Conservation (phyloP, 2,888 invertebrate species). For the Sinohyriopsis cumingii region DNA sequence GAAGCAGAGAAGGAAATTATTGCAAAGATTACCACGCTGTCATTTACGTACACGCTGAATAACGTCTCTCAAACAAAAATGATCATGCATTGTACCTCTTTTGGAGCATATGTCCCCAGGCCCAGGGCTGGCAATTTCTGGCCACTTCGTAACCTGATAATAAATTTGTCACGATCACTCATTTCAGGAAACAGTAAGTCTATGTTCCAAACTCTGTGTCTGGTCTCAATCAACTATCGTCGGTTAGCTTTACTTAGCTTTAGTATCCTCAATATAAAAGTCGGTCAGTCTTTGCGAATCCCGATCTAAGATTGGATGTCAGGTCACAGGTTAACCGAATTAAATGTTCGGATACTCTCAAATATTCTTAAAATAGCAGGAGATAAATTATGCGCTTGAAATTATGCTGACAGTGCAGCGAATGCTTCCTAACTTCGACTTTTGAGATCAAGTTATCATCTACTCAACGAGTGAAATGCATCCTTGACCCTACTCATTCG, state of each 20-base stretch:
- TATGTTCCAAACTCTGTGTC: background rate
- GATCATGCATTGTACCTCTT: constrained; percentile 38
- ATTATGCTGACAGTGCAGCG: no score
- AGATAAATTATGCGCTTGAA: no score
- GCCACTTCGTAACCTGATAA: constrained; percentile 45
- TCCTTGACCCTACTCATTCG: no score
- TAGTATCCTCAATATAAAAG: constrained; percentile 1
- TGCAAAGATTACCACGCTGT: no score
- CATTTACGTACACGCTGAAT: no score
- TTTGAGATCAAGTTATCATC: no score
- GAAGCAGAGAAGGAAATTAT: no score
- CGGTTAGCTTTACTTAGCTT: background rate
- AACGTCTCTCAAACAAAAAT: no score
- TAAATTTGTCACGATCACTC: constrained; percentile 16
- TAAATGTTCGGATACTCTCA: no score
- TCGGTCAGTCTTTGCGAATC: constrained; percentile 9
- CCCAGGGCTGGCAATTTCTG: constrained; percentile 52
- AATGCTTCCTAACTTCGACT: no score
- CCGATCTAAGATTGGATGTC: constrained; percentile 7
- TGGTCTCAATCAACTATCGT: background rate
- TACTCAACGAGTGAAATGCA: no score
- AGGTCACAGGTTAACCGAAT: constrained; percentile 3
- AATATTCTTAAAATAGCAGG: no score
- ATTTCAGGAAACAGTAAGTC: background rate
- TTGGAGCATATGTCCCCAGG: constrained; percentile 58